Percentiles rank a stretch among this genome's conserved stretches.
These are phyloP conservation scores for Hyla sarda DNA, from an alignment of 2,113 vertebrate species.

Conservation along the genomic window DNA sequence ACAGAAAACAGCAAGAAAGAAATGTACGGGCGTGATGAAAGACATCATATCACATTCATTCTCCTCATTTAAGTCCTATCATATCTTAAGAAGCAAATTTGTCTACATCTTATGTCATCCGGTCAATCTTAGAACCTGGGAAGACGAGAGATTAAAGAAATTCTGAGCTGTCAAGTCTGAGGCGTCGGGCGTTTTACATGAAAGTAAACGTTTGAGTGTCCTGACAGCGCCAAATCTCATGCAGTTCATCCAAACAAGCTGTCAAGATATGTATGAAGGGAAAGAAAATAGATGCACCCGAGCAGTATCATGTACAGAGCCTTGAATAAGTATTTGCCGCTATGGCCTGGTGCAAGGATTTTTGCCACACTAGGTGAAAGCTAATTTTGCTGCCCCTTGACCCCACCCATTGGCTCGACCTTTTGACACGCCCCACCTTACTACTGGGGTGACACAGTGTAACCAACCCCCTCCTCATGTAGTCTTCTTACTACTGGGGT, in stretches of 20 bases:
- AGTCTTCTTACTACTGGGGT: no score
- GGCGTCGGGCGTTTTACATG: background rate
- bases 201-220: constrained; percentile 3
- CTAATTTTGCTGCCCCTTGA: no score
- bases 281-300: background rate
- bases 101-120: background rate
- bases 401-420: no score
- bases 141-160: background rate
- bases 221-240: background rate
- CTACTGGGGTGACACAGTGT: no score
- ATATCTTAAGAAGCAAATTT: background rate
- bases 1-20: background rate
- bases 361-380: no score
- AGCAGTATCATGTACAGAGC: no score
- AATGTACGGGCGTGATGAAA: background rate
- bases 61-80: background rate
- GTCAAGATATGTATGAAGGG: background rate
- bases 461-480: no score
- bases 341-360: no score
- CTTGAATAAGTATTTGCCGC: background rate
- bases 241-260: background rate
- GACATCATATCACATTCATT: background rate
- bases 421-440: no score
- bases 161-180: background rate
- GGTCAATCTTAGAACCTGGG: background rate